These are phyloP conservation scores for Gallinago media DNA, from an alignment of 2,113 vertebrate species.

Conservation along the genomic window DNA sequence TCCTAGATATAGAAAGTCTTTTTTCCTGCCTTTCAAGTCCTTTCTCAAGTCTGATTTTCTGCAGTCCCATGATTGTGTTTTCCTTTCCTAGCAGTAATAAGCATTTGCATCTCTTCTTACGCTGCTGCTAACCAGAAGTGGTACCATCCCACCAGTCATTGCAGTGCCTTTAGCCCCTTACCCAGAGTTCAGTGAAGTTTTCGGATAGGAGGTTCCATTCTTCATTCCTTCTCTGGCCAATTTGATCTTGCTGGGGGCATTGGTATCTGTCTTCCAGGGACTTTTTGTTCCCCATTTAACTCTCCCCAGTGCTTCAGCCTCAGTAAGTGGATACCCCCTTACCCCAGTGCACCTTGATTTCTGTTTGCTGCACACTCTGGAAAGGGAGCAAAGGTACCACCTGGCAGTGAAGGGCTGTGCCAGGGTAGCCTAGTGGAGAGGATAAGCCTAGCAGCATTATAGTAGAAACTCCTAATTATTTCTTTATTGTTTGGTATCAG, in stretches of 20 bases:
- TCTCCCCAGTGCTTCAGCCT: not conserved
- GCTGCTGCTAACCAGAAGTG: not conserved
- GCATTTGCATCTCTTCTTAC: not conserved
- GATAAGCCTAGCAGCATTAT: not conserved
- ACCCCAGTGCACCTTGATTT: not conserved
- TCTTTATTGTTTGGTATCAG: not conserved
- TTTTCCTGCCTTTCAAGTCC: not conserved
- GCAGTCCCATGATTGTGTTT: rapidly evolving
- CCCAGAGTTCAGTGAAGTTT: not conserved
- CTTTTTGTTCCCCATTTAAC: not conserved
- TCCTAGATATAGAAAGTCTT: not conserved
- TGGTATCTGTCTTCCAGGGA: not conserved
- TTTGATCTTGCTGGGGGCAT: not conserved
- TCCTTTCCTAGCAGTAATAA: not conserved
- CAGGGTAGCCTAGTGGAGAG: not conserved
- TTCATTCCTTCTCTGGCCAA: not conserved
- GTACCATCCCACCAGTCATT: not conserved
- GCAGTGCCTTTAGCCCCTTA: not conserved
- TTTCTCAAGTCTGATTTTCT: not conserved
- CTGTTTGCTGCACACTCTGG: not conserved
- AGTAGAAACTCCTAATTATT: not conserved
- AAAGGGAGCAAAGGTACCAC: not conserved
- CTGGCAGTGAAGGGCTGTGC: not conserved
- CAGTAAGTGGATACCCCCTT: not conserved
- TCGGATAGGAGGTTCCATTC: not conserved